Conservation (phyloP, 2,888 invertebrate genomes). For the Chloroclysta siterata region DNA sequence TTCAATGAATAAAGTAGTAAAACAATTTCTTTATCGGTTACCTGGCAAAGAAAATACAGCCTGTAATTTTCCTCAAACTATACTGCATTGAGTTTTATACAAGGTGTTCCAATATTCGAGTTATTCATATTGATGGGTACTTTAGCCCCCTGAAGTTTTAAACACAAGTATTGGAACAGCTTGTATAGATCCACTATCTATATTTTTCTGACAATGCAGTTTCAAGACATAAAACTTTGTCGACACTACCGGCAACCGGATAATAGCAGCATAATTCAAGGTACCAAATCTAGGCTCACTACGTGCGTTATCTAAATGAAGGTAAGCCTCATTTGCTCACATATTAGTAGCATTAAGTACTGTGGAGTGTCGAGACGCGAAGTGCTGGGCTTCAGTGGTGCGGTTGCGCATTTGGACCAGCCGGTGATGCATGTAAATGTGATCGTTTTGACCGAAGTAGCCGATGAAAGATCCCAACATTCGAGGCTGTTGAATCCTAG, state of each 20-base stretch:
- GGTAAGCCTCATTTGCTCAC: constrained; percentile 43
- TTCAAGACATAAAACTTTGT: not conserved
- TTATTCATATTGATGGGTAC: no score
- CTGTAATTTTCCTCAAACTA: constrained; percentile 12
- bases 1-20: not conserved
- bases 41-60: not conserved
- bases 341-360: constrained; percentile 39
- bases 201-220: not conserved
- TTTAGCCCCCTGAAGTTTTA: no score
- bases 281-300: constrained; percentile 20
- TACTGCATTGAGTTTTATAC: not conserved
- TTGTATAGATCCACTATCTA: no score
- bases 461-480: constrained; percentile 86
- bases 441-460: constrained; percentile 71
- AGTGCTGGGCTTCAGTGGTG: constrained; percentile 31
- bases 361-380: constrained; percentile 6
- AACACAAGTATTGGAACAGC: no score
- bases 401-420: constrained; percentile 51
- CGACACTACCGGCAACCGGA: not conserved
- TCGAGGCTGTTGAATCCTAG: constrained; percentile 87
- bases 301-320: constrained; percentile 24
- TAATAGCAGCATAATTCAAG: constrained; percentile 20
- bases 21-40: not conserved
- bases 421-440: constrained; percentile 48
- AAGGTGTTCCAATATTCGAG: not conserved